These are phyloP conservation scores for Alligator sinensis DNA, from an alignment of 2,113 vertebrate genomes.

Conservation along the genomic window DNA sequence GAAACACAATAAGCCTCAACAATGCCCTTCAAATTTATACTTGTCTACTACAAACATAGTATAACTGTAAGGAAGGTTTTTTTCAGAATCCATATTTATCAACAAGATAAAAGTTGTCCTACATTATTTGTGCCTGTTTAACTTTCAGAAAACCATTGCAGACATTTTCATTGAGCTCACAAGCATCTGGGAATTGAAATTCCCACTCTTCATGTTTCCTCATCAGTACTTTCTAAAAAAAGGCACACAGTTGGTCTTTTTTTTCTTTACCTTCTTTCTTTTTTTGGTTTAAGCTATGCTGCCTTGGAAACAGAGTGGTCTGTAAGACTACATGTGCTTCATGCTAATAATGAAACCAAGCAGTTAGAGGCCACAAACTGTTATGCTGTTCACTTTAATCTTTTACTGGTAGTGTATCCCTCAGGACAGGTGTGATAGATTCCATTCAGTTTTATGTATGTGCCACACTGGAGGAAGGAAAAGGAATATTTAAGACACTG, in stretches of 20 bases:
- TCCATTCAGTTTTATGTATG: background rate
- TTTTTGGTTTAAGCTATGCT: background rate
- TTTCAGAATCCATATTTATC: background rate
- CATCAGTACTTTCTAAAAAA: background rate
- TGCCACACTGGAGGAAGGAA: background rate
- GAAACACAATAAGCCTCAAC: background rate
- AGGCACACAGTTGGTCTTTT: background rate
- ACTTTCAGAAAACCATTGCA: background rate
- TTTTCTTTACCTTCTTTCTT: background rate
- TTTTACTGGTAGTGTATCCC: background rate
- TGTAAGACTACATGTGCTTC: background rate
- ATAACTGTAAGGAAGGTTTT: background rate
- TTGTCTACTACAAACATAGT: background rate
- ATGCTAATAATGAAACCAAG: background rate
- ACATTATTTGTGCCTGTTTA: fast-evolving
- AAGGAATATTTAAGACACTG: background rate
- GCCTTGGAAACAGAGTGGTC: background rate
- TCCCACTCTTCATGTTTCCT: background rate
- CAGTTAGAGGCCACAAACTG: background rate
- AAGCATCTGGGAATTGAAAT: background rate
- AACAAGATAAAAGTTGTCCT: background rate
- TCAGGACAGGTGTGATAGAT: background rate
- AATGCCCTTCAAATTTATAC: background rate
- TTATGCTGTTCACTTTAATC: background rate
- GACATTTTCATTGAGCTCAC: background rate